Conservation (phyloP, 2,888 invertebrate genomes). For the Gastrophysa polygoni region DNA sequence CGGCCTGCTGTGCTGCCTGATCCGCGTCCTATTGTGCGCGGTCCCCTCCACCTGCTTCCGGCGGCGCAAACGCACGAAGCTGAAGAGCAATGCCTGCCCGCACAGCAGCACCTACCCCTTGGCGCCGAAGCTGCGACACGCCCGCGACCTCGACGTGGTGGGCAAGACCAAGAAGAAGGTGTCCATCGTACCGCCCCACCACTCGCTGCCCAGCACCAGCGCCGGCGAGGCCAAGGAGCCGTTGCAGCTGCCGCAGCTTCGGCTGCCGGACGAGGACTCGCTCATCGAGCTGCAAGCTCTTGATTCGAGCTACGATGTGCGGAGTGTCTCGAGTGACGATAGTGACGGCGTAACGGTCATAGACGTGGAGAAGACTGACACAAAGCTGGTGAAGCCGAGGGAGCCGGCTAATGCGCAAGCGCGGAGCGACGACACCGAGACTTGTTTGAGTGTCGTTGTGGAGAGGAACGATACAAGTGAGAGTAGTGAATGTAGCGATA, state of each 20-base stretch:
- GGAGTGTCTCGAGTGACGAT: slow-evolving; percentile 53
- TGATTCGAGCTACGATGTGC: slow-evolving; percentile 51
- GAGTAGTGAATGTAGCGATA: slow-evolving; percentile 33
- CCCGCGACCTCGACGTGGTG: slow-evolving; percentile 47
- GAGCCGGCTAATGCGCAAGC: slow-evolving; percentile 49
- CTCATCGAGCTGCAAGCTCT: slow-evolving; percentile 58
- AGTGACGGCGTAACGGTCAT: slow-evolving; percentile 43
- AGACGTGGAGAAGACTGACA: slow-evolving; percentile 38
- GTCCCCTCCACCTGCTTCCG: slow-evolving; percentile 76
- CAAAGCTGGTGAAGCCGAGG: slow-evolving; percentile 51
- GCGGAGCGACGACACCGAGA: slow-evolving; percentile 59
- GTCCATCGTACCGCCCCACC: slow-evolving; percentile 51
- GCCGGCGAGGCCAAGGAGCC: slow-evolving; percentile 51
- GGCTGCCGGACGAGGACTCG: slow-evolving; percentile 51
- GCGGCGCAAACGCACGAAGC: slow-evolving; percentile 69
- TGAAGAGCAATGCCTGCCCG: slow-evolving; percentile 57
- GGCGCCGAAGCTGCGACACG: slow-evolving; percentile 58
- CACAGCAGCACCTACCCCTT: slow-evolving; percentile 59
- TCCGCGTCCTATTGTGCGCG: slow-evolving; percentile 83
- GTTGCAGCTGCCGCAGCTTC: slow-evolving; percentile 46
- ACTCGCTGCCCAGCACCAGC: slow-evolving; percentile 56
- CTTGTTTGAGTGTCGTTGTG: slow-evolving; percentile 59
- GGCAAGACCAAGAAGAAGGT: slow-evolving; percentile 58
- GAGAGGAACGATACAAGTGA: slow-evolving; percentile 49
- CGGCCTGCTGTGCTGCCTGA: slow-evolving; percentile 81